These are phyloP conservation scores for Nibea albiflora DNA, from an alignment of 2,113 vertebrate species.

Conservation along the genomic window DNA sequence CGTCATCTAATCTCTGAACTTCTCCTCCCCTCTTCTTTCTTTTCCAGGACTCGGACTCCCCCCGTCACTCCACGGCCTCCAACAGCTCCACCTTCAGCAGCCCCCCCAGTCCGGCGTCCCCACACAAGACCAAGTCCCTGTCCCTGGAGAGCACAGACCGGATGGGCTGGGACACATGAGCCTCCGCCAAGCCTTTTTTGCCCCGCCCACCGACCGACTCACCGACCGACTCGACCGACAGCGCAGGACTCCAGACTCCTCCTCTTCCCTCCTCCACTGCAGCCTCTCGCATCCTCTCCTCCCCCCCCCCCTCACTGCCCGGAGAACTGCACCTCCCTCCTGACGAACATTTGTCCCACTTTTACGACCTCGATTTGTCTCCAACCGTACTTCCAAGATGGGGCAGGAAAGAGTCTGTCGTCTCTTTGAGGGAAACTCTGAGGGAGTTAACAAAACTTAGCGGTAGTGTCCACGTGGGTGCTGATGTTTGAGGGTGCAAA, in stretches of 20 bases:
- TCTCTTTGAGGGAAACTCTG: conserved; percentile 20
- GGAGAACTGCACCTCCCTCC: conserved; percentile 73
- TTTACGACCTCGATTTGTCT: not conserved
- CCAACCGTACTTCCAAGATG: conserved; percentile 29
- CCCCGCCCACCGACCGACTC: conserved; percentile 14
- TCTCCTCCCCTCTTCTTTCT: not conserved
- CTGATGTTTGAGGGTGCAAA: conserved; percentile 26
- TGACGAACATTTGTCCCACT: conserved; percentile 38
- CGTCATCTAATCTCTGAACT: conserved; percentile 5
- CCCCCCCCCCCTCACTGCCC: conserved; percentile 54
- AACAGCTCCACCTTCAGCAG: conserved; percentile 99
- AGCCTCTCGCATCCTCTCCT: conserved; percentile 35
- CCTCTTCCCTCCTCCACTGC: conserved; percentile 15
- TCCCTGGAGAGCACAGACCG: conserved; percentile 97
- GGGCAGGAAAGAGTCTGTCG: conserved; percentile 12
- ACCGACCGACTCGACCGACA: conserved; percentile 59
- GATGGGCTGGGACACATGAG: conserved; percentile 96
- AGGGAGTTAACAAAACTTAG: not conserved
- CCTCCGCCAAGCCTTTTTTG: conserved; percentile 4
- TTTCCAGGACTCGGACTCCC: conserved; percentile 96
- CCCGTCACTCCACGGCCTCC: conserved; percentile 96
- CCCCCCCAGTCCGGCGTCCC: conserved; percentile 95
- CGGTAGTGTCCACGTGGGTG: conserved; percentile 31
- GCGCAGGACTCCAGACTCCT: conserved; percentile 75
- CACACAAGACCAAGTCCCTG: conserved; percentile 97